These are phyloP conservation scores for Machaerirhynchus nigripectus DNA, from an alignment of 2,113 vertebrate genomes.

Conservation along the genomic window DNA sequence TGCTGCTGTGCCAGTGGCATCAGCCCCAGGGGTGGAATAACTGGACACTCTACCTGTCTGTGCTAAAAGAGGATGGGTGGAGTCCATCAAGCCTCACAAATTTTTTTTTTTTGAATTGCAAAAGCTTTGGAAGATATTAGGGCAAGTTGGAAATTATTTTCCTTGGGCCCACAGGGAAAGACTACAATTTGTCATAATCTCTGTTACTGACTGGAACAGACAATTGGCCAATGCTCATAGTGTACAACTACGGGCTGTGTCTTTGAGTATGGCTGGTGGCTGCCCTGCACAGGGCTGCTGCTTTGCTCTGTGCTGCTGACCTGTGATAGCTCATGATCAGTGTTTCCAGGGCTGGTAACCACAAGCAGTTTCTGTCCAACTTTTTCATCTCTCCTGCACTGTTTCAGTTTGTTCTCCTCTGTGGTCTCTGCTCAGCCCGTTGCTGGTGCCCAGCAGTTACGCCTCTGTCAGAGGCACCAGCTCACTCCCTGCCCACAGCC, in stretches of 20 bases:
- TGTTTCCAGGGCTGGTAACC: neutral
- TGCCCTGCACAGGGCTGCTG: accelerated
- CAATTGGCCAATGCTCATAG: accelerated
- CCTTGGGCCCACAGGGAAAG: neutral
- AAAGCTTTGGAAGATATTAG: neutral
- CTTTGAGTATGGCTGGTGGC: neutral
- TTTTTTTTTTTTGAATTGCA: neutral
- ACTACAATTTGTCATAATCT: neutral
- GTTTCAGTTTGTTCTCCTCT: neutral
- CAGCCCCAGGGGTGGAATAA: neutral
- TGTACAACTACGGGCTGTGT: neutral
- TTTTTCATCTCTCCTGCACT: neutral
- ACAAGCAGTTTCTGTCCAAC: neutral
- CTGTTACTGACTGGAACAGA: neutral
- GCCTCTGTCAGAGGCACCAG: neutral
- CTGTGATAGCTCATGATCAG: neutral
- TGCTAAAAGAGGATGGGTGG: neutral
- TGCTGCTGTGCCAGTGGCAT: neutral
- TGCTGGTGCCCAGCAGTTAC: neutral
- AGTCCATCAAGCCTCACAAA: neutral
- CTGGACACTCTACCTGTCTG: neutral
- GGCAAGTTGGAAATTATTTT: neutral
- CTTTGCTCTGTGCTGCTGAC: neutral
- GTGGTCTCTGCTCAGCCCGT: neutral
- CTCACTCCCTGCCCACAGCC: neutral